Evolutionary conservation across 2,797 vertebrate species (phyloP).

Genomic region (Lutra lutra): DNA sequence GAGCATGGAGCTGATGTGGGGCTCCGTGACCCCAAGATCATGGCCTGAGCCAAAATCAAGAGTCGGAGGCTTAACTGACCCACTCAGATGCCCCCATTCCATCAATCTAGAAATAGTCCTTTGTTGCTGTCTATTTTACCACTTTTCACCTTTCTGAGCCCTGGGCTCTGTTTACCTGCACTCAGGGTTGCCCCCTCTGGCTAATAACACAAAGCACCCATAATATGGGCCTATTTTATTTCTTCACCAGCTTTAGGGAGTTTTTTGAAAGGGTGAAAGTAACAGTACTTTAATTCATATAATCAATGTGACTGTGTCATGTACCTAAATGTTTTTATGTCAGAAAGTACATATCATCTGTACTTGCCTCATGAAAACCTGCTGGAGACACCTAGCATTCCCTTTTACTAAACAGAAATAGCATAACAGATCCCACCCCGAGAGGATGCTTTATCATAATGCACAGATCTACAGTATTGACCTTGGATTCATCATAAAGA

Average conservation of each 20-base stretch:
- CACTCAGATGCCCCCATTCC: not conserved
- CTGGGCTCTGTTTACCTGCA: not conserved
- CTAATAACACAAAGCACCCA: not conserved
- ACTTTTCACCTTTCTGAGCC: not conserved
- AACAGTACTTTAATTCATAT: not conserved
- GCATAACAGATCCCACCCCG: not conserved
- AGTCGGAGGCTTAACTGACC: not conserved
- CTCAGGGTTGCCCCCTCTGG: not conserved
- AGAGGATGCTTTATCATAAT: not conserved
- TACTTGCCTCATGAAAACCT: slow-evolving; percentile 15
- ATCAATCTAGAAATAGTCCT: slow-evolving; percentile 32
- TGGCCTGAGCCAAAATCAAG: not conserved
- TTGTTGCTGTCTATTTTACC: not conserved
- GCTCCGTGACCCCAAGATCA: not conserved
- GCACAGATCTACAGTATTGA: slow-evolving; percentile 6
- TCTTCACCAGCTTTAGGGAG: not conserved
- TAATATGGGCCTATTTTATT: not conserved
- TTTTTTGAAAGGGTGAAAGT: slow-evolving; percentile 20
- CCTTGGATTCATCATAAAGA: not conserved
- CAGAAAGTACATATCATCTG: not conserved
- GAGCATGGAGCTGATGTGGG: not conserved
- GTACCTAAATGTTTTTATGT: not conserved
- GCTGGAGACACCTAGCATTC: not conserved
- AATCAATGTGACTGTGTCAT: not conserved
- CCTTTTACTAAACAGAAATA: slow-evolving; percentile 39